Conservation (phyloP, 92 coral and sea anemone genomes). For the Epizoanthus scotinus region DNA sequence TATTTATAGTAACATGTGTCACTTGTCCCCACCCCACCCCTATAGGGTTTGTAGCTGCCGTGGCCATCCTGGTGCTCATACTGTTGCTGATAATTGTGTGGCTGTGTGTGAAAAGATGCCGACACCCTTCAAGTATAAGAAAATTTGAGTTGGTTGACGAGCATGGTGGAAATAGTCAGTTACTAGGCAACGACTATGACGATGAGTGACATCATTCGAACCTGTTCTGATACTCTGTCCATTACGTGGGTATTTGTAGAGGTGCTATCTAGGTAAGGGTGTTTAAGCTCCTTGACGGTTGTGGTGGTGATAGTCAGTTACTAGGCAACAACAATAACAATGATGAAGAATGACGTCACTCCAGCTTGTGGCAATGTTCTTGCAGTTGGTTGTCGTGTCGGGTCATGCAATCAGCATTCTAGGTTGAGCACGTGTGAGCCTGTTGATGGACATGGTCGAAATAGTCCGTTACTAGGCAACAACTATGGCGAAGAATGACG, state of each 20-base stretch:
- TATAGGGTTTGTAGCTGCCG: slow-evolving; percentile 82
- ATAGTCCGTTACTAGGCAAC: too few relatives aligned
- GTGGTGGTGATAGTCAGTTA: not conserved
- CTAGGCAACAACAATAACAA: not conserved
- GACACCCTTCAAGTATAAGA: slow-evolving; percentile 16
- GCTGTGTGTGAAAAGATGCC: slow-evolving; percentile 68
- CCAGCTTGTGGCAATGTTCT: not conserved
- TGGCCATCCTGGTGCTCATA: slow-evolving; percentile 52
- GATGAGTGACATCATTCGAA: slow-evolving; percentile 6
- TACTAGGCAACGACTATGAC: slow-evolving; percentile 9
- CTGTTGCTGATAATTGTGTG: slow-evolving; percentile 52
- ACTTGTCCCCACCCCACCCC: not conserved
- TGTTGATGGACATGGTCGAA: too few relatives aligned
- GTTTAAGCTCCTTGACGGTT: not conserved
- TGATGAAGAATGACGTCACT: not conserved
- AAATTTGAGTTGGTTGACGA: slow-evolving; percentile 29
- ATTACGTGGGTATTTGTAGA: not conserved
- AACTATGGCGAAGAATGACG: too few relatives aligned
- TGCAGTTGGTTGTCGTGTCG: too few relatives aligned
- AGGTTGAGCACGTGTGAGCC: too few relatives aligned
- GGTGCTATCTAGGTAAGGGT: not conserved
- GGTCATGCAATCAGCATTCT: too few relatives aligned
- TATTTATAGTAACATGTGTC: too few relatives aligned
- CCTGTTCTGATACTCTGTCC: not conserved
- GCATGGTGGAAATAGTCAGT: slow-evolving; percentile 24